These are phyloP conservation scores for Hipparchia semele DNA, from an alignment of 2,888 invertebrate species.

Conservation along the genomic window DNA sequence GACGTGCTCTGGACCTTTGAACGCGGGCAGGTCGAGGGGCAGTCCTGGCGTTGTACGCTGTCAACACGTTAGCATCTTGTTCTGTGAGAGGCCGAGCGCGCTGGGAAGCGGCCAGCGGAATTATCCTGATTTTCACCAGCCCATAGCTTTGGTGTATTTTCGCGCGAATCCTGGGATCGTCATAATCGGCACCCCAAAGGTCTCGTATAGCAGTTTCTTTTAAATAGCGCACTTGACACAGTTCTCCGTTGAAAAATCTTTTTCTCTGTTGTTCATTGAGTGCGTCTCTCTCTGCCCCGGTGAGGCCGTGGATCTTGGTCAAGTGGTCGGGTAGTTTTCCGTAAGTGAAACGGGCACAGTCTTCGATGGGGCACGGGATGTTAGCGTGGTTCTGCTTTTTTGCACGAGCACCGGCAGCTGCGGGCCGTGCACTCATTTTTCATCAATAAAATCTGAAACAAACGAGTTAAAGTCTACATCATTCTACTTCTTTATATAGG, in stretches of 20 bases:
- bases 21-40: constrained; percentile 72
- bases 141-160: constrained; percentile 80
- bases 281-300: constrained; percentile 74
- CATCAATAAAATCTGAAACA: constrained; percentile 43
- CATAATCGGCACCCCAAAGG: constrained; percentile 78
- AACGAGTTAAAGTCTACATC: not conserved
- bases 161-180: constrained; percentile 73
- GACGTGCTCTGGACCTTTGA: constrained; percentile 64
- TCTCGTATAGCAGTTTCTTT: constrained; percentile 81
- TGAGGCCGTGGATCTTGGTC: constrained; percentile 78
- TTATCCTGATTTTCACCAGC: constrained; percentile 78
- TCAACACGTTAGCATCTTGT: constrained; percentile 79
- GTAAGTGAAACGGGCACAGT: constrained; percentile 79
- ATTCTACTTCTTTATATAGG: too few species aligned
- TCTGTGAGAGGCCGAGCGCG: constrained; percentile 75
- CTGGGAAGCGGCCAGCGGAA: constrained; percentile 76
- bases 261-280: constrained; percentile 80
- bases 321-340: constrained; percentile 80
- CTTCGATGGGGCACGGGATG: constrained; percentile 80
- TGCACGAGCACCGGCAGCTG: constrained; percentile 62
- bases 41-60: constrained; percentile 79
- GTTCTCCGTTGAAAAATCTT: constrained; percentile 80
- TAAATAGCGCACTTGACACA: constrained; percentile 77
- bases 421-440: constrained; percentile 61
- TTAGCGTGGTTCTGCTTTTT: constrained; percentile 82